Conservation (phyloP, 2,113 vertebrate species). For the Cardinalis cardinalis region DNA sequence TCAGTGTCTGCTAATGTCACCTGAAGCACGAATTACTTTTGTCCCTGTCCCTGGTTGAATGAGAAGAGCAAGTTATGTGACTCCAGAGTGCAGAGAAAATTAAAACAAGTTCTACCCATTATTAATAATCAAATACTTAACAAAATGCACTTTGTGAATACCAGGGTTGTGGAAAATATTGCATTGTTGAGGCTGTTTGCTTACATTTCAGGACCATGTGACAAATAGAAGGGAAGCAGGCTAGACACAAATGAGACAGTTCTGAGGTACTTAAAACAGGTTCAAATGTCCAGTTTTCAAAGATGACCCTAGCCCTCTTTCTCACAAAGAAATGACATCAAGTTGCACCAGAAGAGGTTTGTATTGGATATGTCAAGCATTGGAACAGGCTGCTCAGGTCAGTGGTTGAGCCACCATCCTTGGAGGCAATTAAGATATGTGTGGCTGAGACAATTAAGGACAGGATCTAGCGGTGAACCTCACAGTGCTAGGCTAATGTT, state of each 20-base stretch:
- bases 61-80: background rate
- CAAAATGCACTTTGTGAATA: background rate
- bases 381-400: background rate
- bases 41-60: background rate
- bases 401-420: background rate
- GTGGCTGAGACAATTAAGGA: background rate
- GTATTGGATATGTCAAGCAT: background rate
- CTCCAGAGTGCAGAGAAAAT: background rate
- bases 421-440: background rate
- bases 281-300: background rate
- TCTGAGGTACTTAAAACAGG: background rate
- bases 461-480: background rate
- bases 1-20: background rate
- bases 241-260: background rate
- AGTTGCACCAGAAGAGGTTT: background rate
- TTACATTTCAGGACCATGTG: background rate
- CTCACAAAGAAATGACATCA: background rate
- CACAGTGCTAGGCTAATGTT: background rate
- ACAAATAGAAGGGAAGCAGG: background rate
- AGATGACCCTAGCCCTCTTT: background rate
- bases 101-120: background rate
- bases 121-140: background rate
- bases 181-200: background rate
- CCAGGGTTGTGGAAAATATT: background rate
- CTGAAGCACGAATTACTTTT: background rate